Evolutionary conservation across 1,140 invertebrate genomes (phyloP).

Genomic region (Drosophila eugracilis): DNA sequence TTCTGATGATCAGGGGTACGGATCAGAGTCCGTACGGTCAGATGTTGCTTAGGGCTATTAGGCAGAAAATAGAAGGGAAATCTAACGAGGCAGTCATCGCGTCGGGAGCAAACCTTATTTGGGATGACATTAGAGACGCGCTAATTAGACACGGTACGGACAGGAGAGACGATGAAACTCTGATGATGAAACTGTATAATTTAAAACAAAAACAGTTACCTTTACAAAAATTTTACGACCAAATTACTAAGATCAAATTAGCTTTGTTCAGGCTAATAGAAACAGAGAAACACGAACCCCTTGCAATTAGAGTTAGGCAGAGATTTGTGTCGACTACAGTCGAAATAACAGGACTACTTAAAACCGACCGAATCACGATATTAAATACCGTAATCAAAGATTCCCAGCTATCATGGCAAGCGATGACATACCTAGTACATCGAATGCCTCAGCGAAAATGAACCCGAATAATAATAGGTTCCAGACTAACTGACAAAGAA

Average conservation of each 20-base stretch:
- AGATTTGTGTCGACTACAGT: not conserved
- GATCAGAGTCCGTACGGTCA: no score
- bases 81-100: no score
- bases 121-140: not conserved
- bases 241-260: not conserved
- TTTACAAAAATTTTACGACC: not conserved
- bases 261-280: not conserved
- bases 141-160: not conserved
- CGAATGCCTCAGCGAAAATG: not conserved
- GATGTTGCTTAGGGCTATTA: no score
- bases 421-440: no score
- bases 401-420: not conserved
- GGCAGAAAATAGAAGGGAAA: no score
- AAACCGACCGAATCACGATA: no score
- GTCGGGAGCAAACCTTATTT: not conserved
- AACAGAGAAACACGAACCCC: not conserved
- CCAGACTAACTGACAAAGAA: not conserved
- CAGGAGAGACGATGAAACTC: not conserved
- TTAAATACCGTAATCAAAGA: not conserved
- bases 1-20: no score
- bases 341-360: no score
- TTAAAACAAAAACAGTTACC: not conserved
- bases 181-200: not conserved
- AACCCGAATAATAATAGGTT: not conserved
- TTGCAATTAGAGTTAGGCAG: conserved; percentile 1